A percentile compares a stretch with the other conserved stretches of the same genome.
Evolutionary conservation across 1,140 invertebrate genomes (phyloP).

Genomic region (Agrilus planipennis): DNA sequence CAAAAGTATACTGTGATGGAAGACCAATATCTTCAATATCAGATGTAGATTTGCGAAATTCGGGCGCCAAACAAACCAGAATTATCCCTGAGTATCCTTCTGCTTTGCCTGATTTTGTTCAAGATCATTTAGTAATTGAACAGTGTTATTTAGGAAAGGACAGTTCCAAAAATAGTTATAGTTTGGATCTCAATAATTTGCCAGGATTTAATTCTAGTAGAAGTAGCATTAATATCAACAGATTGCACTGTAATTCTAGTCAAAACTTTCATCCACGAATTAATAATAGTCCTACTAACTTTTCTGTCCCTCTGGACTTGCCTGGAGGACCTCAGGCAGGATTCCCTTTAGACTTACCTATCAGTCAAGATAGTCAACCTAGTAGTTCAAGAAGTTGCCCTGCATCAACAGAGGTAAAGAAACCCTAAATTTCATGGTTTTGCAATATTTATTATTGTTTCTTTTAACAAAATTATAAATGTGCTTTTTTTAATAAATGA

Average conservation of each 20-base stretch:
- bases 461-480: not conserved
- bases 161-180: slow-evolving; percentile 24
- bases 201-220: slow-evolving; percentile 46
- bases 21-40: slow-evolving; percentile 18
- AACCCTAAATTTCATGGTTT: not conserved
- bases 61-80: slow-evolving; percentile 18
- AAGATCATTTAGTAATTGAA: slow-evolving; percentile 51
- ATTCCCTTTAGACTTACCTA: slow-evolving; percentile 37
- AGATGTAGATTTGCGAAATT: slow-evolving; percentile 16
- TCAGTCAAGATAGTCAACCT: slow-evolving; percentile 15
- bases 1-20: slow-evolving; percentile 39
- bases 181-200: slow-evolving; percentile 39
- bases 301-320: slow-evolving; percentile 24
- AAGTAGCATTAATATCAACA: slow-evolving; percentile 11
- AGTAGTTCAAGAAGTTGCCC: slow-evolving; percentile 19
- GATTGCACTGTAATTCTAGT: slow-evolving; percentile 16
- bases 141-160: slow-evolving; percentile 42
- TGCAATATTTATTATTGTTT: not conserved
- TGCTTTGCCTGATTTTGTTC: slow-evolving; percentile 51
- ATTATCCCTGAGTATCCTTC: slow-evolving; percentile 30
- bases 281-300: slow-evolving; percentile 25
- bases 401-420: slow-evolving; percentile 15
- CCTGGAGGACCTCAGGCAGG: slow-evolving; percentile 21
- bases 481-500: slow-evolving; percentile 4
- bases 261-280: slow-evolving; percentile 32